These are phyloP conservation scores for Teinopalpus imperialis DNA, from an alignment of 2,888 invertebrate genomes.

Conservation along the genomic window DNA sequence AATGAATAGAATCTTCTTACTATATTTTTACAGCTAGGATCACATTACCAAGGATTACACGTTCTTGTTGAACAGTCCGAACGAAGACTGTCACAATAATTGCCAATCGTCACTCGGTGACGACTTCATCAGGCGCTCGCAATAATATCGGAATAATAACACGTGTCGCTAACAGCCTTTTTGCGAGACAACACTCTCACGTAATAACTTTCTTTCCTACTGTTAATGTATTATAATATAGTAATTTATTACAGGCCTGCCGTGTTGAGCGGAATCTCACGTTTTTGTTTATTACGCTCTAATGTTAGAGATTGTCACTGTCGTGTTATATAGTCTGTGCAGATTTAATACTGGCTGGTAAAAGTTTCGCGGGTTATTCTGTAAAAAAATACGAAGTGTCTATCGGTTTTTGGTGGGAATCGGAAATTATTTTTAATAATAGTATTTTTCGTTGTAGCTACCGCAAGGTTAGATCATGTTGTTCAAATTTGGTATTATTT, in stretches of 20 bases:
- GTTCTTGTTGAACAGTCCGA: slow-evolving; percentile 27
- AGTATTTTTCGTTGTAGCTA: no score
- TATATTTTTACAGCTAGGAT: slow-evolving; percentile 10
- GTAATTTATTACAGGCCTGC: slow-evolving; percentile 43
- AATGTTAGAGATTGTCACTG: slow-evolving; percentile 27
- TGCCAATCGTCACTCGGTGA: slow-evolving; percentile 39
- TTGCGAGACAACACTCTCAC: slow-evolving; percentile 35
- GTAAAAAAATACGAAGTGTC: background rate
- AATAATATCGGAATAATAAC: slow-evolving; percentile 49
- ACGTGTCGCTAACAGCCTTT: slow-evolving; percentile 48
- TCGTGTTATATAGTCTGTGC: slow-evolving; percentile 21
- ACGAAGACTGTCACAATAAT: slow-evolving; percentile 36
- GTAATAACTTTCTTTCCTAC: slow-evolving; percentile 47
- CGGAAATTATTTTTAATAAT: no score
- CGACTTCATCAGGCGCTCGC: slow-evolving; percentile 49
- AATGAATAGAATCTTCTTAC: no score
- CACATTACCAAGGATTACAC: slow-evolving; percentile 4
- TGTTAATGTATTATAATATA: slow-evolving; percentile 33
- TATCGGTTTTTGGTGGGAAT: background rate
- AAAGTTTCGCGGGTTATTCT: slow-evolving; percentile 18
- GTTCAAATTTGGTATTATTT: no score
- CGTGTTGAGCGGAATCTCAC: slow-evolving; percentile 41
- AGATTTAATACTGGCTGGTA: slow-evolving; percentile 21
- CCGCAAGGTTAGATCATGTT: no score
- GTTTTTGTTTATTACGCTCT: slow-evolving; percentile 41